Evolutionary conservation across 2,113 vertebrate genomes (phyloP).

Genomic region (Perccottus glenii): DNA sequence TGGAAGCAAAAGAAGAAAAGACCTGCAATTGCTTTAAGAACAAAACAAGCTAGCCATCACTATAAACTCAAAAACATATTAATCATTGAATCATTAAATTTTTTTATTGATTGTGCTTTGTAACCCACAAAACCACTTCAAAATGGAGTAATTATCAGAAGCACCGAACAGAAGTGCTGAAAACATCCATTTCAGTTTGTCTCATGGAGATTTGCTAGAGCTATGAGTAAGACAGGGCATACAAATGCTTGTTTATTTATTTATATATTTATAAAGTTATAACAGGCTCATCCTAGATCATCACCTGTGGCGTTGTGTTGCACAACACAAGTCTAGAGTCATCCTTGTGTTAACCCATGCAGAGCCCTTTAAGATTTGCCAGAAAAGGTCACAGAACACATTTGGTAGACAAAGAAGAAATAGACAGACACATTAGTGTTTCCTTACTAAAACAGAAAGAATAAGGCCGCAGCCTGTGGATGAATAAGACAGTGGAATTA

Average conservation of each 20-base stretch:
- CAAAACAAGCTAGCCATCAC: conserved; percentile 75
- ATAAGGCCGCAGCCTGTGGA: conserved; percentile 36
- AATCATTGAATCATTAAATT: conserved; percentile 49
- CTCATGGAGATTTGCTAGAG: conserved; percentile 73
- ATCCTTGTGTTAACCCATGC: conserved; percentile 69
- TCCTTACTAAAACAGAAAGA: conserved; percentile 49
- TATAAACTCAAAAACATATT: conserved; percentile 61
- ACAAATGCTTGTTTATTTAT: conserved; percentile 78
- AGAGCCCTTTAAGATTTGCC: conserved; percentile 82
- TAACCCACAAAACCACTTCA: conserved; percentile 81
- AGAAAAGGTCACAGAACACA: conserved; percentile 75
- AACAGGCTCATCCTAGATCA: conserved; percentile 71
- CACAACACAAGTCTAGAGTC: conserved; percentile 63
- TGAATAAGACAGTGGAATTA: conserved; percentile 55
- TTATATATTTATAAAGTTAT: conserved; percentile 83
- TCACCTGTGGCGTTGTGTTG: conserved; percentile 57
- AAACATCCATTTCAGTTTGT: conserved; percentile 70
- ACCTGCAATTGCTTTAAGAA: conserved; percentile 66
- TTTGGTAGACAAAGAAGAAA: conserved; percentile 77
- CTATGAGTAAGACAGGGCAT: conserved; percentile 75
- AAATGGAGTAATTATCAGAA: conserved; percentile 74
- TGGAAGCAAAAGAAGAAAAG: conserved; percentile 71
- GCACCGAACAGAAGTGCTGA: conserved; percentile 73
- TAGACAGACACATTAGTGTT: conserved; percentile 51
- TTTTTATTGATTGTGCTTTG: conserved; percentile 82